Base-by-base conservation (phyloP, 2,797 vertebrate genomes). In the Microctenopoma lineatum region DNA sequence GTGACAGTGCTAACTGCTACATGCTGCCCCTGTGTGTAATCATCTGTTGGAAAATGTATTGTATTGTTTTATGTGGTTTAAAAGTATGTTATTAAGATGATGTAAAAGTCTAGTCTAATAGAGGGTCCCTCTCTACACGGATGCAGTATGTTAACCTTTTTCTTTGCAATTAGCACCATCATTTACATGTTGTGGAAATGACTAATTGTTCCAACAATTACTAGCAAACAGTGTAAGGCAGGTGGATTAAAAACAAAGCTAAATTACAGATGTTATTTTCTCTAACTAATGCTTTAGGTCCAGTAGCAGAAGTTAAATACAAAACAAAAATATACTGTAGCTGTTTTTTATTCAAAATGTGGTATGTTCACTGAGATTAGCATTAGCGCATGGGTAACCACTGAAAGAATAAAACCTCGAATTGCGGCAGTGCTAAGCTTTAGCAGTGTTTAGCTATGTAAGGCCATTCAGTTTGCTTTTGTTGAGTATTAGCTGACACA, bases 151-250 rank as follows among this genome's bases (percentile, higher is more conserved):
- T 16, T 6, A 27, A 12, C 26, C 3, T 59, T 38, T 32, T 27
- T 15, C 4, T 32, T n/a, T 16, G 7, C 52, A 32, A 5, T 53
- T 11, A 59, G 39, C 26, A 39, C 29, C 44, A 39, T 47, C 21
- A 46, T 36, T 21, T 4, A 18, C 13, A 39, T 42, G 26, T 16
- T 54, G 14, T 61, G 52, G 42, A 48, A 38, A 67, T 61, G 45
- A 41, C 42, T 41, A 44, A 46, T 16, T 4, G 7, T 34, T 8
- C 32, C 9, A 34, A 0, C 32, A 46, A 48, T 45, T 27, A 59
- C 4, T 55, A 68, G 39, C 39, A 41, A 14, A 14, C 25, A 53
- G 48, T 36, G 42, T 65, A 72, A 80, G 74, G 70, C 74, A 80
- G 55, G 63, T 14, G 1, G 13, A 41, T 12, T 3, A 4, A 34